phyloP scores from a whole-genome alignment of 2,888 invertebrate genomes.

The Amphipoea oculea region DNA sequence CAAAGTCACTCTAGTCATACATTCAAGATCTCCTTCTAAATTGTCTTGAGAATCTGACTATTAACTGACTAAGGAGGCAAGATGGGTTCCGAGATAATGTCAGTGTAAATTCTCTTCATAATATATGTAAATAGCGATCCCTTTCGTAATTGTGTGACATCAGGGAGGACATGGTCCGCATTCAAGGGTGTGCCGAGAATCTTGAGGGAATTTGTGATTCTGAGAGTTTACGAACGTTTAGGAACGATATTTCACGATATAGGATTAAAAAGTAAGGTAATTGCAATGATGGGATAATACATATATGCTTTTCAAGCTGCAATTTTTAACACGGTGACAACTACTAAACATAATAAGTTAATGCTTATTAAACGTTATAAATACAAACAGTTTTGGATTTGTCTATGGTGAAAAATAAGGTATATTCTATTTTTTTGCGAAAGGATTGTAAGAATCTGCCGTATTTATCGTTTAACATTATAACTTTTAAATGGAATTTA shows the following conservation, averaged over 20 bases:
- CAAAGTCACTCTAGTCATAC: neutral
- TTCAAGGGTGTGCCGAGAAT: constrained; percentile 12
- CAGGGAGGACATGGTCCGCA: constrained; percentile 37
- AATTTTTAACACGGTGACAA: neutral
- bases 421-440: neutral
- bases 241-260: neutral
- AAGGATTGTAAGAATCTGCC: neutral
- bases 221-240: constrained; percentile 27
- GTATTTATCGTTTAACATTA: neutral
- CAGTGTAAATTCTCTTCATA: constrained; percentile 58
- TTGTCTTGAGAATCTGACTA: neutral
- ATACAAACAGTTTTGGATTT: neutral
- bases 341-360: neutral
- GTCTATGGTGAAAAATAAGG: neutral
- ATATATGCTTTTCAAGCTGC: neutral
- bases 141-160: constrained; percentile 57
- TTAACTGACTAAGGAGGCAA: constrained; percentile 43
- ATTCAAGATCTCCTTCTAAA: constrained; percentile 26
- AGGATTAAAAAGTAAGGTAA: neutral
- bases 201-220: constrained; percentile 30
- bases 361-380: neutral
- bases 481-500: neutral
- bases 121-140: constrained; percentile 61
- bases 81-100: constrained; percentile 58
- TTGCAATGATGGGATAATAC: neutral